Conservation (phyloP, 2,888 invertebrate genomes). For the Opisthograptis luteolata region DNA sequence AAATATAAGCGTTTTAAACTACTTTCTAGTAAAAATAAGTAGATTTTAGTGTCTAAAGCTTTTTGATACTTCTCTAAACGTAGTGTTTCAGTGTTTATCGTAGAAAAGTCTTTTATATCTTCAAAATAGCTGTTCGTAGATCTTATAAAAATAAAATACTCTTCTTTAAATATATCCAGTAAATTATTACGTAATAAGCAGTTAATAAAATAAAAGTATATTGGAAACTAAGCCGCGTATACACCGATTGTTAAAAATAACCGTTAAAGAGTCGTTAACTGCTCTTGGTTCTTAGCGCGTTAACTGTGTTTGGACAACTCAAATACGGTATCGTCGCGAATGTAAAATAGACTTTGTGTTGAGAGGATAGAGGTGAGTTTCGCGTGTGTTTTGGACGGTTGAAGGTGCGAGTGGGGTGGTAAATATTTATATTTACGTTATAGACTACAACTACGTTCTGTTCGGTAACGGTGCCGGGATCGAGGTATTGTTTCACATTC, state of each 20-base stretch:
- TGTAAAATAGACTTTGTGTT: conserved; percentile 7
- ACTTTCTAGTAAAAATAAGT: neutral
- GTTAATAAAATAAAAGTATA: conserved; percentile 23
- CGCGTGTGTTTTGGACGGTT: conserved; percentile 30
- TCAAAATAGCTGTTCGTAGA: no score
- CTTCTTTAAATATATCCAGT: conserved; percentile 18
- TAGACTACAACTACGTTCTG: conserved; percentile 18
- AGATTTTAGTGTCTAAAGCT: neutral
- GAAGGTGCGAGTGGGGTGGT: conserved; percentile 57
- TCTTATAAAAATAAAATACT: neutral
- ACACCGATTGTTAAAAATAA: conserved; percentile 35
- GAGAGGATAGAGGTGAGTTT: conserved; percentile 21
- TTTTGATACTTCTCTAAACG: neutral
- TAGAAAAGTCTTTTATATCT: neutral
- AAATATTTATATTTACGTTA: conserved; percentile 58
- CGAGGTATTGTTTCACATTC: conserved; percentile 37
- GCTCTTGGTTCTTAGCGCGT: conserved; percentile 25
- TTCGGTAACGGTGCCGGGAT: conserved; percentile 35
- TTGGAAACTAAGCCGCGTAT: conserved; percentile 16
- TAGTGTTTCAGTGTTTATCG: conserved; percentile 10
- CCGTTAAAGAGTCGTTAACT: conserved; percentile 35
- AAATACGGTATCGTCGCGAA: conserved; percentile 23
- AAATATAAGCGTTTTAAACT: neutral
- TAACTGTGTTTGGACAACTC: conserved; percentile 33
- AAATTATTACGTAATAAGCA: conserved; percentile 17